Conservation (phyloP, 1,140 invertebrate species). For the Bombus impatiens region DNA sequence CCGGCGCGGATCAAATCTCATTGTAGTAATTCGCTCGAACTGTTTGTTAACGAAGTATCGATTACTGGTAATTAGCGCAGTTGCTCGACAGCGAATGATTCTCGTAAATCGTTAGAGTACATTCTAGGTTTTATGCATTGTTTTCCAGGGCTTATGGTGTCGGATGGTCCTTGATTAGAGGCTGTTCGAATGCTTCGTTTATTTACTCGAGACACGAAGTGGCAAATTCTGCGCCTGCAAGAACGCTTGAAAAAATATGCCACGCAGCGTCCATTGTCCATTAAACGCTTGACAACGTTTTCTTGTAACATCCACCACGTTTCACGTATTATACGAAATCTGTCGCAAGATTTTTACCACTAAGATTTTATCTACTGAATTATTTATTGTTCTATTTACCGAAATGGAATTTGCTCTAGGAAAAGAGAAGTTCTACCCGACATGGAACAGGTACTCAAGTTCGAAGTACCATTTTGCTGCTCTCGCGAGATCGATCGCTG, state of each 20-base stretch:
- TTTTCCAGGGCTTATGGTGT: neutral
- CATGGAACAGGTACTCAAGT: too few relatives aligned
- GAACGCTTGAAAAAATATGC: neutral
- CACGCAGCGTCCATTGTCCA: neutral
- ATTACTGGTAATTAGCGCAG: conserved; percentile 28
- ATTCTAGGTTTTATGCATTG: neutral
- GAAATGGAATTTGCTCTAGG: too few relatives aligned
- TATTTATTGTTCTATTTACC: too few relatives aligned
- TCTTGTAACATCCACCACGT: too few relatives aligned
- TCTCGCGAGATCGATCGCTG: too few relatives aligned
- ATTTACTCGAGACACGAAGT: neutral
- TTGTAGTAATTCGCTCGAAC: conserved; percentile 5
- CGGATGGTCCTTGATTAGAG: neutral
- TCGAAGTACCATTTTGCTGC: too few relatives aligned
- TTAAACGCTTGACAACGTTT: neutral
- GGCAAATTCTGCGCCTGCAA: neutral
- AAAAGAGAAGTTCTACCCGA: too few relatives aligned
- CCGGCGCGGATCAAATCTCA: neutral
- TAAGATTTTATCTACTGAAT: too few relatives aligned
- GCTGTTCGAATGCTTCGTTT: neutral
- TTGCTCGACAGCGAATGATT: neutral
- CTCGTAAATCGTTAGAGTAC: neutral
- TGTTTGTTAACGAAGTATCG: conserved; percentile 32
- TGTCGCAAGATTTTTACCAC: too few relatives aligned
- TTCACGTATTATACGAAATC: too few relatives aligned